Base-by-base conservation (phyloP, 2,888 invertebrate genomes). In the Rhaphigaster nebulosa region DNA sequence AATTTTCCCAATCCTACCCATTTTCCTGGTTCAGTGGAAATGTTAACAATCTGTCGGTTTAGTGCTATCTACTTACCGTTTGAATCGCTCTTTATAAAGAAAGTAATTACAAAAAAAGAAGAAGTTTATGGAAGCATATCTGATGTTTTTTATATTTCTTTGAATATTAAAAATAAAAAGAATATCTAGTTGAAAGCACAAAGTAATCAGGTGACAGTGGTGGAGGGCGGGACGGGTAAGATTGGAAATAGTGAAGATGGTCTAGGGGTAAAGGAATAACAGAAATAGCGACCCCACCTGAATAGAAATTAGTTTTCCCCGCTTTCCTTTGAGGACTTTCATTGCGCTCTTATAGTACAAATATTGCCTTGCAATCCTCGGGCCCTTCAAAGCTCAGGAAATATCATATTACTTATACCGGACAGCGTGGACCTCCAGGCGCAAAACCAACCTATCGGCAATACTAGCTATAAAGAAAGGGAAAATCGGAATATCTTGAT, bases 221-320 rank as follows among this genome's bases (percentile, higher is more conserved):
- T n/a, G 1, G 29, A 13, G 10, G 34, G 70, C 0, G 65, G 29
- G 15, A 34, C 18, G 34, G 38, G 23, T 34, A 76, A 20, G 70
- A 76, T 76, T 76, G 38, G 70, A 23, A 76, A 38, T 76, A 34
- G 70, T 76, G 70, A 76, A 76, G 70, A 76, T 76, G 34, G 34
- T 20, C 20, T 1, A 20, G 34, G 34, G 70, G 34, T 76, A 38
- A 34, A 76, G 34, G 70, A 38, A 76, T 76, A 20, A 38, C 70
- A 76, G 70, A 20, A 76, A 76, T 76, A 45, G 84, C 84, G 41
- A n/a, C 84, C 26, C 84, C 10, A 18, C 45, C 45, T n/a, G 84
- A 84, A 84, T 84, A 84, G 84, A 45, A 84, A 84, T 84, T 84
- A 84, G 84, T 84, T 84, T 84, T 84, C 45, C 70, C n/a, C 80